phyloP scores from a whole-genome alignment of 2,797 vertebrate species.

The Chrysocyon brachyurus region DNA sequence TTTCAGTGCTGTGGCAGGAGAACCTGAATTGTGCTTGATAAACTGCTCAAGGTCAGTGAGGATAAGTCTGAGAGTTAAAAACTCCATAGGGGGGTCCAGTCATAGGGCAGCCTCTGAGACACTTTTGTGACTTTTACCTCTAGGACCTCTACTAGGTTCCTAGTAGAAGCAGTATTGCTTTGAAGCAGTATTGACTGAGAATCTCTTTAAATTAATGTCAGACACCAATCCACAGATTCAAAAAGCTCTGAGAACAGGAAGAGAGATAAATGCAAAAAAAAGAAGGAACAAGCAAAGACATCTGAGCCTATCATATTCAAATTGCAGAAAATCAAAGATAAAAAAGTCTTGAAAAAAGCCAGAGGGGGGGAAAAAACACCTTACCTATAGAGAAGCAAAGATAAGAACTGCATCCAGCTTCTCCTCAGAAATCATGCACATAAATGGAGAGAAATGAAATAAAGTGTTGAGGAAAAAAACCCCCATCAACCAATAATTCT shows the following conservation, averaged over 20 bases:
- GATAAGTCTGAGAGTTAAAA: background rate
- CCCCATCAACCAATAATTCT: background rate
- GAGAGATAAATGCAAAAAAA: background rate
- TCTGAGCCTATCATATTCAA: background rate
- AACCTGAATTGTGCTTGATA: background rate
- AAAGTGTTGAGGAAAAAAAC: background rate
- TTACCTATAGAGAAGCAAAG: background rate
- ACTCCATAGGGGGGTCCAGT: background rate
- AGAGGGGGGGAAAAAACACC: background rate
- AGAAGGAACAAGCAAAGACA: background rate
- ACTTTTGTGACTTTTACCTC: background rate
- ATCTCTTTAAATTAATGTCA: background rate
- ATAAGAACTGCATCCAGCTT: background rate
- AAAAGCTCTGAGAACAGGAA: background rate
- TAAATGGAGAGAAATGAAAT: background rate
- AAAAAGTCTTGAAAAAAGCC: background rate
- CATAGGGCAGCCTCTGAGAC: background rate
- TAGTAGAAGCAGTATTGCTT: background rate
- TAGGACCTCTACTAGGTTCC: background rate
- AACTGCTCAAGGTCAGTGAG: background rate
- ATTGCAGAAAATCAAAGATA: background rate
- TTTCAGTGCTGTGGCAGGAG: background rate
- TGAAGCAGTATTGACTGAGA: slow-evolving; percentile 2
- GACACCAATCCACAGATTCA: background rate
- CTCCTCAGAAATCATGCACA: background rate